Evolutionary conservation across 2,113 vertebrate species (phyloP).

Genomic region (Anser cygnoides): DNA sequence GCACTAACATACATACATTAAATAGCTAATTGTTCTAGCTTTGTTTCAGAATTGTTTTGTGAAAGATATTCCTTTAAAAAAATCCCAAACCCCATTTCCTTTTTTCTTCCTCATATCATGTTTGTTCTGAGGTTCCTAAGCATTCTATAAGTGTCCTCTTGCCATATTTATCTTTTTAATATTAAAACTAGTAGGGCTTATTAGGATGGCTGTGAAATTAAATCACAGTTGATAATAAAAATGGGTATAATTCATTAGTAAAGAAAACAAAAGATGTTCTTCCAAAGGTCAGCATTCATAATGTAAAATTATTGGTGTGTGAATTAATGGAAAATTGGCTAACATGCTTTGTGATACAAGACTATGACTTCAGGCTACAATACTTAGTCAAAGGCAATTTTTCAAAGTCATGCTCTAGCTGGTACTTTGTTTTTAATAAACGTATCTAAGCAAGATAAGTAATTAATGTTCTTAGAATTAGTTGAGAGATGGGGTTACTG

Average conservation of each 20-base stretch:
- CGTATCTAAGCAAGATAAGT: background rate
- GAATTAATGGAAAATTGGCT: constrained; percentile 28
- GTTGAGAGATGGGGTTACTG: background rate
- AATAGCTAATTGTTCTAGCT: background rate
- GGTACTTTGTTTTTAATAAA: background rate
- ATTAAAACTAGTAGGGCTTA: background rate
- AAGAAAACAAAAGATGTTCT: background rate
- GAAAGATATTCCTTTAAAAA: background rate
- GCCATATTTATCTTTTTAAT: background rate
- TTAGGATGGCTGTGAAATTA: background rate
- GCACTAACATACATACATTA: background rate
- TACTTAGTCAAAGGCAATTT: background rate
- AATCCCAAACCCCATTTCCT: background rate
- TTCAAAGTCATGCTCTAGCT: background rate
- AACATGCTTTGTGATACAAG: background rate
- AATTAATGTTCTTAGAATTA: constrained; percentile 7
- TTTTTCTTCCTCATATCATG: background rate
- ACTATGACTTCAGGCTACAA: background rate
- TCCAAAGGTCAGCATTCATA: constrained; percentile 7
- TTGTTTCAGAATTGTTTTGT: background rate
- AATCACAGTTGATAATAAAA: constrained; percentile 7
- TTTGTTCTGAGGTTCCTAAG: background rate
- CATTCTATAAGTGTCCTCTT: no score
- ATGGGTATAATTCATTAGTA: background rate
- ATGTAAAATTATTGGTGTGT: constrained; percentile 3